phyloP scores from a whole-genome alignment of 2,888 invertebrate genomes.

The Hirtodrosophila duncani region DNA sequence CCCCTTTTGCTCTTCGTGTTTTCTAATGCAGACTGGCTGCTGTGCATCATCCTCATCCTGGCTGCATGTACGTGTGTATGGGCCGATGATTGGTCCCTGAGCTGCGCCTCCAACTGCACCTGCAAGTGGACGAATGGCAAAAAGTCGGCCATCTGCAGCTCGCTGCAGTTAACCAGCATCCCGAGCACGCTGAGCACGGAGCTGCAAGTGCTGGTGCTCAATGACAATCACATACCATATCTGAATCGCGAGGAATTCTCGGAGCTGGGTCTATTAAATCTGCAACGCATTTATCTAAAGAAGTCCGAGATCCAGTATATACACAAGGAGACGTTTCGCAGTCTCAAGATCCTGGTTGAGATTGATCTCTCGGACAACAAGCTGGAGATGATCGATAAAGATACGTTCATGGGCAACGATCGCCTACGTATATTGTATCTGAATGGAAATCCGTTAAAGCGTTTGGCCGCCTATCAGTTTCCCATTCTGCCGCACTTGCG shows the following conservation, averaged over 20 bases:
- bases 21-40: slow-evolving; percentile 35
- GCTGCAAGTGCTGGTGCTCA: slow-evolving; percentile 90
- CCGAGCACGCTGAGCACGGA: slow-evolving; percentile 83
- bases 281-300: slow-evolving; percentile 89
- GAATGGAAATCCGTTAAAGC: slow-evolving; percentile 89
- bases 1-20: slow-evolving; percentile 31
- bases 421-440: slow-evolving; percentile 87
- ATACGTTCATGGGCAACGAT: slow-evolving; percentile 91
- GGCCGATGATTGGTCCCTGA: slow-evolving; percentile 88
- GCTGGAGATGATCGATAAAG: slow-evolving; percentile 85
- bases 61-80: slow-evolving; percentile 73
- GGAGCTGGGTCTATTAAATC: slow-evolving; percentile 87
- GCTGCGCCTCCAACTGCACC: slow-evolving; percentile 90
- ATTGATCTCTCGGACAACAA: slow-evolving; percentile 92
- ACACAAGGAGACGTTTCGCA: slow-evolving; percentile 90
- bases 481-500: slow-evolving; percentile 89
- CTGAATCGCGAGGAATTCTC: slow-evolving; percentile 89
- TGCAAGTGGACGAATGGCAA: slow-evolving; percentile 96
- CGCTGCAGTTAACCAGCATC: slow-evolving; percentile 88
- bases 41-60: slow-evolving; percentile 49
- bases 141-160: slow-evolving; percentile 91
- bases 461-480: slow-evolving; percentile 87
- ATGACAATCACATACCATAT: slow-evolving; percentile 87
- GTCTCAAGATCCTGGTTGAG: slow-evolving; percentile 90
- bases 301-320: slow-evolving; percentile 87